phyloP scores from a whole-genome alignment of 2,888 invertebrate species.

The Elmis aenea region DNA sequence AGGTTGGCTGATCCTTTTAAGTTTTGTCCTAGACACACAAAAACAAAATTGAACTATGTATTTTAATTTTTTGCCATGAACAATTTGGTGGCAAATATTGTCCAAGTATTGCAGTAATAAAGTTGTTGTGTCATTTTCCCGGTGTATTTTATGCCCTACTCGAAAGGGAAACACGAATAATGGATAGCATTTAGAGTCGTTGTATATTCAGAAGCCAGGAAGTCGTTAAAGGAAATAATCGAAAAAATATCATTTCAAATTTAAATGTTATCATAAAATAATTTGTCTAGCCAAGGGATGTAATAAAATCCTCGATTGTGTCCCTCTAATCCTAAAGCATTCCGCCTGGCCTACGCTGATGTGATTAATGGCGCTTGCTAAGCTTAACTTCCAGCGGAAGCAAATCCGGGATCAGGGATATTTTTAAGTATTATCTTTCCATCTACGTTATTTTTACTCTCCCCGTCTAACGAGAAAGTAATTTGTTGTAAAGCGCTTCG shows the following conservation, averaged over 20 bases:
- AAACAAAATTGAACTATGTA: too few species aligned
- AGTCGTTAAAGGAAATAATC: too few species aligned
- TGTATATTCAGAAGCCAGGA: too few species aligned
- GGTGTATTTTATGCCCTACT: too few species aligned
- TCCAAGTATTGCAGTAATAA: too few species aligned
- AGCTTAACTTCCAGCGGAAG: conserved; percentile 33
- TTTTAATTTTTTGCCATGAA: too few species aligned
- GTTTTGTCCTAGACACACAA: too few species aligned
- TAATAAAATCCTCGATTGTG: conserved; percentile 36
- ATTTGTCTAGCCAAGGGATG: conserved; percentile 33
- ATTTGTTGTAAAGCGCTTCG: conserved; percentile 17
- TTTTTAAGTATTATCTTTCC: conserved; percentile 27
- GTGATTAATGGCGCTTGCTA: conserved; percentile 37
- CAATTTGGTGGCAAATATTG: too few species aligned
- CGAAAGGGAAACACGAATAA: too few species aligned
- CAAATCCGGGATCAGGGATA: conserved; percentile 24
- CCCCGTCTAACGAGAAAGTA: conserved; percentile 22
- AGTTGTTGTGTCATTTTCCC: too few species aligned
- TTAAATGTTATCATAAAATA: conserved; percentile 28
- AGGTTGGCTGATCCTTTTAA: too few species aligned
- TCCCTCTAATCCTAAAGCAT: conserved; percentile 33
- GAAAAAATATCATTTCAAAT: conserved; percentile 9
- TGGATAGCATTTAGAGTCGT: too few species aligned
- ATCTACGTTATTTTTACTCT: conserved; percentile 25
- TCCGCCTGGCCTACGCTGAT: conserved; percentile 31